Percentiles rank a stretch among this genome's conserved stretches.
Conservation (phyloP, 2,888 invertebrate species). For the Oxycera nigricornis region DNA sequence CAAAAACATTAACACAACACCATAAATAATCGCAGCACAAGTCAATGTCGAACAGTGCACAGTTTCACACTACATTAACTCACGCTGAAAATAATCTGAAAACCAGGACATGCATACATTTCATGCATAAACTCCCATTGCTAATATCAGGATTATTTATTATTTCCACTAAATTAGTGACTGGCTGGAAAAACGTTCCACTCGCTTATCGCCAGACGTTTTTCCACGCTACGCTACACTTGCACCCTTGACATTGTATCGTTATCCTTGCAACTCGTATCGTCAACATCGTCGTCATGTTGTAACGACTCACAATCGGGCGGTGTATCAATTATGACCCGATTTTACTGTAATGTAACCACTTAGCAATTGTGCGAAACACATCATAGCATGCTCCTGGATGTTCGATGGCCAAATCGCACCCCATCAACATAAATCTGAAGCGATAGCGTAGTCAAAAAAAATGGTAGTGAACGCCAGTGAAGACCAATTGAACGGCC, state of each 20-base stretch:
- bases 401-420: background rate
- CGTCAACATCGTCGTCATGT: background rate
- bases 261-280: background rate
- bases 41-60: background rate
- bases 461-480: background rate
- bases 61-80: constrained; percentile 22
- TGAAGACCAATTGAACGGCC: background rate
- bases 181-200: background rate
- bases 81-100: background rate
- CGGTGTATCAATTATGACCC: constrained; percentile 27
- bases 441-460: background rate
- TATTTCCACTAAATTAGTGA: constrained; percentile 29
- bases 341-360: constrained; percentile 17
- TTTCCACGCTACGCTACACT: background rate
- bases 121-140: constrained; percentile 5
- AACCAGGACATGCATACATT: constrained; percentile 9
- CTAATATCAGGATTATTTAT: constrained; percentile 24
- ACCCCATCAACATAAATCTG: constrained; percentile 16
- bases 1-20: background rate
- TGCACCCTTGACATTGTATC: background rate
- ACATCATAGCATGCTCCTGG: constrained; percentile 12
- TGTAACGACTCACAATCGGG: background rate
- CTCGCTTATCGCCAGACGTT: constrained; percentile 35
- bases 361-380: constrained; percentile 37
- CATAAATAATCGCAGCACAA: background rate